Evolutionary conservation across 1,140 invertebrate genomes (phyloP).

Genomic region (Drosophila orosa): DNA sequence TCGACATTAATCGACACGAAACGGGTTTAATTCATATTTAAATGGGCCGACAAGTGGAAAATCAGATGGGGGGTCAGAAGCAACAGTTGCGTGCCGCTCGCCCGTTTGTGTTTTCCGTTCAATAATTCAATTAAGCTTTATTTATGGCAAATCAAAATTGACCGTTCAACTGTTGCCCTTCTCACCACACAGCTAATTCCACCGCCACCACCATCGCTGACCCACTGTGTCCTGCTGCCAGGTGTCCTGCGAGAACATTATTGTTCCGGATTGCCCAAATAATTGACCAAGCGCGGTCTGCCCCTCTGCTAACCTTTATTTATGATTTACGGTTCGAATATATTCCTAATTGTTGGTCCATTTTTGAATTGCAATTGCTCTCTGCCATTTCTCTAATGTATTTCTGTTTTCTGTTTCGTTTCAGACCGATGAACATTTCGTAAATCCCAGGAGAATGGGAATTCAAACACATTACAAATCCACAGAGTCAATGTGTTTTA

Average conservation of each 20-base stretch:
- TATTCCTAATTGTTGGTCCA: slow-evolving; percentile 29
- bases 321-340: slow-evolving; percentile 42
- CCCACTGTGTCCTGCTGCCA: slow-evolving; percentile 19
- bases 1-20: slow-evolving; percentile 79
- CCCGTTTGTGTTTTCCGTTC: slow-evolving; percentile 36
- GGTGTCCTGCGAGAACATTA: slow-evolving; percentile 32
- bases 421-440: not conserved
- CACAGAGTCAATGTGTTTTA: not conserved
- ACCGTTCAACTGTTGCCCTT: slow-evolving; percentile 38
- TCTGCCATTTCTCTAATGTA: slow-evolving; percentile 9
- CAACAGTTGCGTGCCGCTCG: slow-evolving; percentile 60
- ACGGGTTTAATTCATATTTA: slow-evolving; percentile 82
- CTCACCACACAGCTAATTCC: slow-evolving; percentile 41
- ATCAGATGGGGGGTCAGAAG: slow-evolving; percentile 16
- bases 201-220: slow-evolving; percentile 14
- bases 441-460: not conserved
- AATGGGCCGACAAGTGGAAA: slow-evolving; percentile 57
- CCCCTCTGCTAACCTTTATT: slow-evolving; percentile 2
- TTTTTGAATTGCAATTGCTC: slow-evolving; percentile 8
- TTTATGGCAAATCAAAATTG: slow-evolving; percentile 74
- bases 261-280: slow-evolving; percentile 50
- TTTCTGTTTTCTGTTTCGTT: slow-evolving; percentile 24
- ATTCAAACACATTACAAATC: too few relatives aligned
- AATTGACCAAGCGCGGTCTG: slow-evolving; percentile 28
- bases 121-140: slow-evolving; percentile 77